Percentiles rank a stretch among this genome's conserved stretches.
phyloP scores from a whole-genome alignment of 2,797 vertebrate genomes.

The Neopelma chrysocephalum region DNA sequence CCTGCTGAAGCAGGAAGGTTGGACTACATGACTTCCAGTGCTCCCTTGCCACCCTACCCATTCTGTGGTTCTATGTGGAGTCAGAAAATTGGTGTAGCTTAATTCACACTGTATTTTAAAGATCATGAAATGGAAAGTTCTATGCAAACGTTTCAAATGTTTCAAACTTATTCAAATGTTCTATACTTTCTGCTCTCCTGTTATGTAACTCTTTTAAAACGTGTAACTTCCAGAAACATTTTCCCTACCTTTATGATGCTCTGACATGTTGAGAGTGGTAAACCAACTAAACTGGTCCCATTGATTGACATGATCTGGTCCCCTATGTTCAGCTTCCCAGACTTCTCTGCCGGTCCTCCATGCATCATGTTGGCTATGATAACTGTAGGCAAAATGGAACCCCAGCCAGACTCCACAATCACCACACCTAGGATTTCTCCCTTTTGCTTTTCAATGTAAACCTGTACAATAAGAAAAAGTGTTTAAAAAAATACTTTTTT shows the following conservation, averaged over 20 bases:
- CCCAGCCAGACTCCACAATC: slow-evolving; percentile 97
- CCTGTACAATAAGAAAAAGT: slow-evolving; percentile 71
- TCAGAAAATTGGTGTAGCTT: not conserved
- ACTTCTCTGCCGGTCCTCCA: slow-evolving; percentile 92
- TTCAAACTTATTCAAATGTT: not conserved
- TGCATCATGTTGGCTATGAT: slow-evolving; percentile 99
- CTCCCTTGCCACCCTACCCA: not conserved
- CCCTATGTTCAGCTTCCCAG: slow-evolving; percentile 91
- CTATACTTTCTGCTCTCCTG: not conserved
- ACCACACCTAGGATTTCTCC: slow-evolving; percentile 95
- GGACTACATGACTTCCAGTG: not conserved
- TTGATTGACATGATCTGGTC: slow-evolving; percentile 99
- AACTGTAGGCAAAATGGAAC: slow-evolving; percentile 95
- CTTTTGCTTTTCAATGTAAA: slow-evolving; percentile 94
- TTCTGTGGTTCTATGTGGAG: not conserved
- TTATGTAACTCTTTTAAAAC: not conserved
- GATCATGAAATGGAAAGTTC: not conserved
- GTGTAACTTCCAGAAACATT: not conserved
- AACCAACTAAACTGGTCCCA: slow-evolving; percentile 93
- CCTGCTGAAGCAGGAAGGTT: not conserved
- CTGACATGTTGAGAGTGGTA: slow-evolving; percentile 94
- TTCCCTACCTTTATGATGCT: slow-evolving; percentile 93
- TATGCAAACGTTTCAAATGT: not conserved
- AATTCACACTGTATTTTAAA: not conserved
- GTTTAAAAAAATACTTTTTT: not conserved